A percentile compares a stretch with the other conserved stretches of the same genome.
Evolutionary conservation across 2,797 vertebrate species (phyloP).

Genomic region (Buphagus erythrorhynchus): DNA sequence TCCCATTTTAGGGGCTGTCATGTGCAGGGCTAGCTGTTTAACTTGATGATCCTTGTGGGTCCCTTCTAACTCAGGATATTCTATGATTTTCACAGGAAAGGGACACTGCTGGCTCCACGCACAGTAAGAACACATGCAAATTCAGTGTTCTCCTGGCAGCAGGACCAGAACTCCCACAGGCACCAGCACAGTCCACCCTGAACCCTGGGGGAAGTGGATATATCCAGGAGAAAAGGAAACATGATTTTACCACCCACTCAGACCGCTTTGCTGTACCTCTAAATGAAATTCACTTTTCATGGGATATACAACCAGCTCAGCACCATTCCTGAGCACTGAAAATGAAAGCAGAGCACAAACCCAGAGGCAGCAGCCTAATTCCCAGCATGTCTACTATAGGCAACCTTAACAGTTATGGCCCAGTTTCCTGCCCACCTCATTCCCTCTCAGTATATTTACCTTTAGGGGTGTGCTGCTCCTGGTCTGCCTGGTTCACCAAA

Average conservation of each 20-base stretch:
- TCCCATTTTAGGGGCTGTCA: background rate
- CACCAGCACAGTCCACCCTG: background rate
- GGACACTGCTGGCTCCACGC: background rate
- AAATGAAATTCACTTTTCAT: background rate
- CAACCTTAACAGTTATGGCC: background rate
- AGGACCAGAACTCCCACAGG: background rate
- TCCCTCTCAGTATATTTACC: slow-evolving; percentile 72
- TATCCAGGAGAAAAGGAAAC: background rate
- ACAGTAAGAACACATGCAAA: background rate
- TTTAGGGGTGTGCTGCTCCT: slow-evolving; percentile 71
- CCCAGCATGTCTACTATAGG: background rate
- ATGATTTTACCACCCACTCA: background rate
- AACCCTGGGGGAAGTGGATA: background rate
- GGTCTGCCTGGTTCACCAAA: slow-evolving; percentile 70
- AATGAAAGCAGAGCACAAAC: background rate
- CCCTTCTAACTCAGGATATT: background rate
- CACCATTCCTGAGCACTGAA: background rate
- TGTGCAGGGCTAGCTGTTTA: background rate
- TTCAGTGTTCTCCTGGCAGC: background rate
- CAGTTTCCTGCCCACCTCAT: background rate
- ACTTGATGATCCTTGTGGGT: background rate
- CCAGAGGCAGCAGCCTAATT: background rate
- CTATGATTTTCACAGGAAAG: background rate
- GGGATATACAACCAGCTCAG: background rate
- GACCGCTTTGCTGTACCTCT: background rate